Evolutionary conservation across 2,888 invertebrate genomes (phyloP).

Genomic region (Acanthosepion lycidas): DNA sequence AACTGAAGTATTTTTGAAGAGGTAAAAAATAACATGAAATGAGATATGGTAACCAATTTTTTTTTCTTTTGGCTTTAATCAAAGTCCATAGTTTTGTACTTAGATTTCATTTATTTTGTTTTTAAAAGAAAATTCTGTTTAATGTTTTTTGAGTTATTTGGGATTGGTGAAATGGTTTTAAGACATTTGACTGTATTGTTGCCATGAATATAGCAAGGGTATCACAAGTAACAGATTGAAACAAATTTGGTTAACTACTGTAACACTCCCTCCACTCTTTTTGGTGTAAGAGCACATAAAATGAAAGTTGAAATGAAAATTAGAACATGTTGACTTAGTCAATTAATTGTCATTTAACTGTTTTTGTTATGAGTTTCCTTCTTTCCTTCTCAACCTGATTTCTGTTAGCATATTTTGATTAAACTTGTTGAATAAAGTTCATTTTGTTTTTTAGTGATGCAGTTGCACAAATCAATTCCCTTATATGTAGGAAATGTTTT

Average conservation of each 20-base stretch:
- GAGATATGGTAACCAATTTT: background rate
- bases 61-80: background rate
- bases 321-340: background rate
- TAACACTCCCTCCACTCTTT: background rate
- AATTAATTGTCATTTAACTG: background rate
- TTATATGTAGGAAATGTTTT: too few relatives aligned
- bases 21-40: background rate
- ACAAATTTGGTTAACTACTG: background rate
- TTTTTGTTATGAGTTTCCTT: background rate
- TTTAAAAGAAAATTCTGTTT: background rate
- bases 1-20: background rate
- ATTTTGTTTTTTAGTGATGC: too few relatives aligned
- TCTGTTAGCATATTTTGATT: too few relatives aligned
- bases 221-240: background rate
- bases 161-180: background rate
- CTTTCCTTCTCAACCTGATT: background rate
- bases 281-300: background rate
- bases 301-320: background rate
- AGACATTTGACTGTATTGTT: background rate
- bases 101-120: background rate
- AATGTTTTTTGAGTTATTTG: background rate
- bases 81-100: background rate
- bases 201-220: background rate
- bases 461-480: too few relatives aligned
- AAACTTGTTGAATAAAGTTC: too few relatives aligned